A percentile compares a stretch with the other conserved stretches of the same genome.
These are phyloP conservation scores for Lepisosteus oculatus DNA, from an alignment of 2,113 vertebrate species.

Conservation along the genomic window DNA sequence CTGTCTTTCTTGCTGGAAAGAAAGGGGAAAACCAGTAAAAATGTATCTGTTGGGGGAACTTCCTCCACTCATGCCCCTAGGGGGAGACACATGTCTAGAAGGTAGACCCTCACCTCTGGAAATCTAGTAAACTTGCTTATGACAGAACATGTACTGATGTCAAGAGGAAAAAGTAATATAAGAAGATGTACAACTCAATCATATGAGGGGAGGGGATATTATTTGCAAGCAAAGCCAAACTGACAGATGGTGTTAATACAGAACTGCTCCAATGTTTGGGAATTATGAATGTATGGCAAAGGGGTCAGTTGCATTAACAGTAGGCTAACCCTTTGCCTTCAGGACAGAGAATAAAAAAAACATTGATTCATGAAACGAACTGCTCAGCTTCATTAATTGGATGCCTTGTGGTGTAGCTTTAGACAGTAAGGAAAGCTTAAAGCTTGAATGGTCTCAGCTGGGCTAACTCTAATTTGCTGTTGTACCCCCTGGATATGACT, in stretches of 20 bases:
- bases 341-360: slow-evolving; percentile 1
- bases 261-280: not conserved
- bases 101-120: too few species aligned
- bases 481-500: not conserved
- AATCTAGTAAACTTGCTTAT: too few species aligned
- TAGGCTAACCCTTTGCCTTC: not conserved
- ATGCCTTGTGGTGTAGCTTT: not conserved
- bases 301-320: slow-evolving; percentile 1
- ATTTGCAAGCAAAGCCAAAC: not conserved
- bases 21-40: too few species aligned
- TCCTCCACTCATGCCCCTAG: too few species aligned
- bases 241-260: not conserved
- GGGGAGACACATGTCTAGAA: too few species aligned
- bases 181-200: too few species aligned
- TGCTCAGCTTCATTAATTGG: not conserved
- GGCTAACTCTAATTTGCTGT: not conserved
- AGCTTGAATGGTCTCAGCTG: not conserved
- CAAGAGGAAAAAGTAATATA: too few species aligned
- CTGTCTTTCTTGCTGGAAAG: too few species aligned
- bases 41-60: too few species aligned
- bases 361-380: not conserved
- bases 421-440: not conserved
- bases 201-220: too few species aligned
- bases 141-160: too few species aligned
- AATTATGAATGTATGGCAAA: not conserved